These are phyloP conservation scores for Mimumesa dahlbomi DNA, from an alignment of 2,888 invertebrate genomes.

Conservation along the genomic window DNA sequence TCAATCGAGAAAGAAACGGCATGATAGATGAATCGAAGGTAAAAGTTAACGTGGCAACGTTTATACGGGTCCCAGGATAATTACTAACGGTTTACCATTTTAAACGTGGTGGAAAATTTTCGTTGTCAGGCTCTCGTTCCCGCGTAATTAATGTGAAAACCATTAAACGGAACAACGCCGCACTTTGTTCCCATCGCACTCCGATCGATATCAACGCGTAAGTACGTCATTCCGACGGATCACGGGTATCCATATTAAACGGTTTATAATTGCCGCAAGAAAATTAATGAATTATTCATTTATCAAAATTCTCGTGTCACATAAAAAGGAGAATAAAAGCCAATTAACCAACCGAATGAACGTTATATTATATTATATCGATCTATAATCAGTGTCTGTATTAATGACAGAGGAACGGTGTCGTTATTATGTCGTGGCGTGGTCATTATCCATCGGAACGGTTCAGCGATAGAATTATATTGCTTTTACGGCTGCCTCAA, in stretches of 20 bases:
- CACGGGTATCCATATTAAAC: no score
- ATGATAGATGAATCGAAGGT: constrained; percentile 11
- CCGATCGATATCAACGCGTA: no score
- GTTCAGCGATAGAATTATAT: constrained; percentile 43
- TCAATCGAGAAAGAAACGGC: constrained; percentile 41
- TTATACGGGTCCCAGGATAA: not conserved
- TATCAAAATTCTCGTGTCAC: no score
- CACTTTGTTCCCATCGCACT: no score
- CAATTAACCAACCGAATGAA: constrained; percentile 17
- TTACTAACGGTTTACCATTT: not conserved
- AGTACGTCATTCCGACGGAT: no score
- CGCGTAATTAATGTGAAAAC: no score
- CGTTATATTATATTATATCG: constrained; percentile 31
- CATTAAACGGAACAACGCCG: no score
- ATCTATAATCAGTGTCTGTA: constrained; percentile 36
- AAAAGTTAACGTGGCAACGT: constrained; percentile 1
- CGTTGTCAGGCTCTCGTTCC: no score
- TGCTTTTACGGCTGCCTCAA: constrained; percentile 42
- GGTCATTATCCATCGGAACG: constrained; percentile 36
- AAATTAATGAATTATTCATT: no score
- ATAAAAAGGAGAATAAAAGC: no score
- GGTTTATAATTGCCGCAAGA: no score
- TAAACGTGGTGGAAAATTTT: no score
- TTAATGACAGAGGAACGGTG: constrained; percentile 33
- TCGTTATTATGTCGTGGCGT: constrained; percentile 45